These are phyloP conservation scores for Piprites chloris DNA, from an alignment of 2,113 vertebrate species.

Conservation along the genomic window DNA sequence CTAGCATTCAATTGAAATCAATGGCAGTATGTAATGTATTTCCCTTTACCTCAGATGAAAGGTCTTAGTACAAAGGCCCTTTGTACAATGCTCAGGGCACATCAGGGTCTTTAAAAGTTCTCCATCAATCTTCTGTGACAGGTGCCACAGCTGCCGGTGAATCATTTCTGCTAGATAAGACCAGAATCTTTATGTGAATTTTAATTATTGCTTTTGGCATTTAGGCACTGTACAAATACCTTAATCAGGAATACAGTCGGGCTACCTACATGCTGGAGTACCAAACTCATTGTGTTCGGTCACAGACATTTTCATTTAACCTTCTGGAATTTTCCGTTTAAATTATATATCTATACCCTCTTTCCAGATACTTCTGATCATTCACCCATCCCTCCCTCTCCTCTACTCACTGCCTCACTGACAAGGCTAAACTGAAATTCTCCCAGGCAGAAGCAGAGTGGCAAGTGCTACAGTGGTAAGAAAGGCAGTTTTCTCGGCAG, in stretches of 20 bases:
- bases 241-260: neutral
- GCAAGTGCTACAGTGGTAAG: neutral
- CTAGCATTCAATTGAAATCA: neutral
- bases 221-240: neutral
- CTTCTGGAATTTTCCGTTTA: neutral
- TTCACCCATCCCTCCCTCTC: neutral
- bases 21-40: neutral
- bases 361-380: neutral
- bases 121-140: constrained; percentile 49
- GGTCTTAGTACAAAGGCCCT: neutral
- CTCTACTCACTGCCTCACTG: neutral
- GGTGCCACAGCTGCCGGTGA: neutral
- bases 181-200: constrained; percentile 24
- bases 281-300: neutral
- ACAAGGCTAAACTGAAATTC: neutral
- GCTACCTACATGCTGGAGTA: neutral
- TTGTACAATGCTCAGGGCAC: neutral
- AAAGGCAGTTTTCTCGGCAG: neutral
- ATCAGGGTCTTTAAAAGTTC: constrained; percentile 20
- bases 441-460: neutral
- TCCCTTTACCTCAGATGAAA: constrained; percentile 36
- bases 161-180: constrained; percentile 39
- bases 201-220: constrained; percentile 37
- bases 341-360: neutral
- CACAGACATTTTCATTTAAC: neutral